phyloP scores from a whole-genome alignment of 2,797 vertebrate species.

The Cyprinella venusta region DNA sequence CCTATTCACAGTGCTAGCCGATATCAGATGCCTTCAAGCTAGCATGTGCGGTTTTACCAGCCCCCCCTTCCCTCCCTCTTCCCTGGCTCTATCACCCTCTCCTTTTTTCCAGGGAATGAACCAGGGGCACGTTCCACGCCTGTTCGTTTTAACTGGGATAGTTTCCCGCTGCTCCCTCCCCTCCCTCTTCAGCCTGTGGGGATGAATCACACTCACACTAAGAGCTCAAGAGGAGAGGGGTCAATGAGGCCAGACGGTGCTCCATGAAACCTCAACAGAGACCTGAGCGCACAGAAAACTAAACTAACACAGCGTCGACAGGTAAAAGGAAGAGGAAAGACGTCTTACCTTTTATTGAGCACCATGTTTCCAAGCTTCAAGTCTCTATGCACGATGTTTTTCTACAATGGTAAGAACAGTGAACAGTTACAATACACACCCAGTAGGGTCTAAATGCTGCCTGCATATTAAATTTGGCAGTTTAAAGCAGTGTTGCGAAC shows the following conservation, averaged over 20 bases:
- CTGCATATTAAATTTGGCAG: too few relatives aligned
- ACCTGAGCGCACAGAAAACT: constrained; percentile 26
- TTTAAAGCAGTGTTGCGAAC: too few relatives aligned
- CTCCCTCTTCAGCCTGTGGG: constrained; percentile 46
- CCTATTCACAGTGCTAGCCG: constrained; percentile 33
- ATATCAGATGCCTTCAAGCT: constrained; percentile 52
- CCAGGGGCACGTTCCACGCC: constrained; percentile 48
- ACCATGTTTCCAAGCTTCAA: constrained; percentile 99
- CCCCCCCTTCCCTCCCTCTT: background rate
- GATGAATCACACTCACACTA: constrained; percentile 66
- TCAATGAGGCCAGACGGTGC: constrained; percentile 42
- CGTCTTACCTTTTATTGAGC: constrained; percentile 97
- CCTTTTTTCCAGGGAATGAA: constrained; percentile 58
- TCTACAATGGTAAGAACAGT: constrained; percentile 77
- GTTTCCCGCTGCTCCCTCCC: constrained; percentile 48
- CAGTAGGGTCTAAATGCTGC: too few relatives aligned
- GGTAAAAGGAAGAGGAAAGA: background rate
- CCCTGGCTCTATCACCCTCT: constrained; percentile 21
- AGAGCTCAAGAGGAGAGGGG: constrained; percentile 35
- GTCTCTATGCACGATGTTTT: constrained; percentile 99
- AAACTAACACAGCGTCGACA: constrained; percentile 25
- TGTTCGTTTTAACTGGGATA: constrained; percentile 54
- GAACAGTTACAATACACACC: background rate
- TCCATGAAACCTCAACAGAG: constrained; percentile 47
- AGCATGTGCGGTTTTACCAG: constrained; percentile 19